These are phyloP conservation scores for Glyptemys insculpta DNA, from an alignment of 2,797 vertebrate genomes.

Conservation along the genomic window DNA sequence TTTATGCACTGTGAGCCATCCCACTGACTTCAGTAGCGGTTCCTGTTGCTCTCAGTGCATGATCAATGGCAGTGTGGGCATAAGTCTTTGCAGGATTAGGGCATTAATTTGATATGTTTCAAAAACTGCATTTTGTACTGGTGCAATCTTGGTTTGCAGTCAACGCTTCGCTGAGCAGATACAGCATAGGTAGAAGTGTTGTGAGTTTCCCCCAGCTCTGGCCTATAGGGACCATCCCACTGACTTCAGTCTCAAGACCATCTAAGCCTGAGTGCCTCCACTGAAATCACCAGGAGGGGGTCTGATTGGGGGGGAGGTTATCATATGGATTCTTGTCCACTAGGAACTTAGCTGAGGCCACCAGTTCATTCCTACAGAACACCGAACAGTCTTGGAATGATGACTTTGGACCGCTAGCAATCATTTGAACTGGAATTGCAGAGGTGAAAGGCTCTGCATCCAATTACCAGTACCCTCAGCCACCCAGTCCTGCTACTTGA, in stretches of 20 bases:
- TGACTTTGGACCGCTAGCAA: neutral
- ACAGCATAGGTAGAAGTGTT: neutral
- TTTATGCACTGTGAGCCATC: neutral
- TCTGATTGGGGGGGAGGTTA: neutral
- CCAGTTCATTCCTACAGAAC: neutral
- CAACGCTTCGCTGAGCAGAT: neutral
- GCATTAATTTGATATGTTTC: neutral
- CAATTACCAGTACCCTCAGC: neutral
- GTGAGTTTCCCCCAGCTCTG: neutral
- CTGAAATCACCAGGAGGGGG: neutral
- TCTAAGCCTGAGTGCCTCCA: neutral
- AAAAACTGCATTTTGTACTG: neutral
- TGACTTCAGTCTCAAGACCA: neutral
- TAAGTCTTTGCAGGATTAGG: neutral
- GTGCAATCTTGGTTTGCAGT: neutral
- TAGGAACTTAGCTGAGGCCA: neutral
- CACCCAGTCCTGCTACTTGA: neutral
- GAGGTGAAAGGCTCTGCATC: neutral
- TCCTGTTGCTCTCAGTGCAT: neutral
- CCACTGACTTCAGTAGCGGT: neutral
- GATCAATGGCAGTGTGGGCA: neutral
- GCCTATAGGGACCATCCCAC: neutral
- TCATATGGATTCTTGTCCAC: accelerated
- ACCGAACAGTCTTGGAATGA: neutral
- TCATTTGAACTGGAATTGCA: neutral